phyloP scores from a whole-genome alignment of 2,797 vertebrate genomes.

The Parauchenoglanis ngamensis region DNA sequence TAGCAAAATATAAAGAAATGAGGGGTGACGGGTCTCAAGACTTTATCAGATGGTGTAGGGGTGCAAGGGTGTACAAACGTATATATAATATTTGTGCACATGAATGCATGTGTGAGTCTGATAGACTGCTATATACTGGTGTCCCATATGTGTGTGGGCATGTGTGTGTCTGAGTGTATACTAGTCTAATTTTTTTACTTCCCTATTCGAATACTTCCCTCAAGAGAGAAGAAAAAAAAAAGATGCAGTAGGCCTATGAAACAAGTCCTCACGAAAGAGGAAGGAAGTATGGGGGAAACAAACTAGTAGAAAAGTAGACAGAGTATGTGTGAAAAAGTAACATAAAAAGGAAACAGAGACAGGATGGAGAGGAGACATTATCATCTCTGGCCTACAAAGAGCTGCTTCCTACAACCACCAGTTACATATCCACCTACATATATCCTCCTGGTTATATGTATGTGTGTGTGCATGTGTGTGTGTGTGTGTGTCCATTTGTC shows the following conservation, averaged over 20 bases:
- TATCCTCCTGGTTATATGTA: constrained; percentile 59
- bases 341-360: constrained; percentile 37
- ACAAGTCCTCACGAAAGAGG: constrained; percentile 51
- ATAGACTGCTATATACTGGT: no score
- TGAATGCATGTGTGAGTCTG: no score
- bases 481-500: constrained; percentile 69
- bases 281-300: constrained; percentile 32
- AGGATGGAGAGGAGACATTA: constrained; percentile 66
- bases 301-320: constrained; percentile 48
- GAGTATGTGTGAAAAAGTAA: constrained; percentile 30
- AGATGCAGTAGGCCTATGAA: constrained; percentile 58
- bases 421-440: constrained; percentile 67
- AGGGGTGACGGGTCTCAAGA: no score
- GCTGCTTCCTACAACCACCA: constrained; percentile 64
- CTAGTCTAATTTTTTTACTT: no score
- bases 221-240: constrained; percentile 34
- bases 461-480: constrained; percentile 74
- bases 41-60: no score
- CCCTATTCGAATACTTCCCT: constrained; percentile 46
- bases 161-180: no score
- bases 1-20: no score
- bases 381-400: constrained; percentile 74
- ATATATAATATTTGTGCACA: no score
- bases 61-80: no score
- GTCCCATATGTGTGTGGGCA: no score